Evolutionary conservation across 2,888 invertebrate genomes (phyloP).

Genomic region (Xylocampa areola): DNA sequence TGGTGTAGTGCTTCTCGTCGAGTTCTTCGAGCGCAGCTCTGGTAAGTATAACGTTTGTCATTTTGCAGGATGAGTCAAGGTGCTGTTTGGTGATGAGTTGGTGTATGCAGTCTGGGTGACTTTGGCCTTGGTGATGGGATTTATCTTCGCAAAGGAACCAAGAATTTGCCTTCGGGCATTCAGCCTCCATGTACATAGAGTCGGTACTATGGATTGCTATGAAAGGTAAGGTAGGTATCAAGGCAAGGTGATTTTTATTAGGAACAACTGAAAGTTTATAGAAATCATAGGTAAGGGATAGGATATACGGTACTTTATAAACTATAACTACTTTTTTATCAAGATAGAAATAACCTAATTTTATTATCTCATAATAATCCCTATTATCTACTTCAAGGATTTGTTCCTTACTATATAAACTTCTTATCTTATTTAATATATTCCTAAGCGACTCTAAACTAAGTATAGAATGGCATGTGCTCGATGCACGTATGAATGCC

Average conservation of each 20-base stretch:
- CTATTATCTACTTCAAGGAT: conserved; percentile 15
- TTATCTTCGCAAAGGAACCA: conserved; percentile 24
- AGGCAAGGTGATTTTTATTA: conserved; percentile 13
- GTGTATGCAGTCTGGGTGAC: conserved; percentile 14
- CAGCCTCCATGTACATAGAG: no score
- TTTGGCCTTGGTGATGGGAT: neutral
- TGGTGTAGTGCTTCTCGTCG: conserved; percentile 16
- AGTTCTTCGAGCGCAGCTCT: conserved; percentile 13
- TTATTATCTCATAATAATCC: conserved; percentile 14
- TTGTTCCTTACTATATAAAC: conserved; percentile 13
- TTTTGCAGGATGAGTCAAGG: conserved; percentile 3
- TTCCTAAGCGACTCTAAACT: conserved; percentile 19
- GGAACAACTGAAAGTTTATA: conserved; percentile 19
- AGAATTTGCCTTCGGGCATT: no score
- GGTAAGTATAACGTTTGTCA: neutral
- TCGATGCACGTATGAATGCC: conserved; percentile 43
- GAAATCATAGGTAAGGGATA: conserved; percentile 9
- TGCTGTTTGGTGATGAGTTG: conserved; percentile 8
- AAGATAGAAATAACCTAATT: conserved; percentile 13
- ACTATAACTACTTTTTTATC: no score
- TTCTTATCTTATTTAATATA: conserved; percentile 31
- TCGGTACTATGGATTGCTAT: no score
- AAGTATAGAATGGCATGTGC: conserved; percentile 39
- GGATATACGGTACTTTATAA: conserved; percentile 16
- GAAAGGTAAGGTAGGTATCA: conserved; percentile 17